Conservation (phyloP, 2,888 invertebrate genomes). For the Lasioglossum morio region DNA sequence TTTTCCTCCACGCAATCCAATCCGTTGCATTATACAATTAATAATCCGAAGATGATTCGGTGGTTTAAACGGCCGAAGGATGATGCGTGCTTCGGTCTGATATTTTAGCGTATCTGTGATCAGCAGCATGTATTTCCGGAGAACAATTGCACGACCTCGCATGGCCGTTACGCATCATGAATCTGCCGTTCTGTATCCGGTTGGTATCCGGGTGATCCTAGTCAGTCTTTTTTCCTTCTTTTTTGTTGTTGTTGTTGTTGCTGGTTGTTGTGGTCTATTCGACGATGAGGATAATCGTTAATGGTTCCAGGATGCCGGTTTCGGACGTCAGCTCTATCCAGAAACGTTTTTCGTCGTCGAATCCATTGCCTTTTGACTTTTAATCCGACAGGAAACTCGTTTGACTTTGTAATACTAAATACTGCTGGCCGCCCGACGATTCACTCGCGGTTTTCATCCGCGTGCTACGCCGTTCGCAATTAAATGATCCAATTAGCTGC, state of each 20-base stretch:
- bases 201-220: constrained; percentile 57
- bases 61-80: constrained; percentile 35
- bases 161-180: constrained; percentile 65
- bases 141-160: constrained; percentile 62
- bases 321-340: not conserved
- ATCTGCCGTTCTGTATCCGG: constrained; percentile 60
- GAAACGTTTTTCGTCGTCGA: not conserved
- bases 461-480: not conserved
- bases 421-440: not conserved
- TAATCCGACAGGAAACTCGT: not conserved
- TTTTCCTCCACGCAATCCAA: not conserved
- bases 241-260: not conserved
- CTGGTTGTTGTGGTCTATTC: not conserved
- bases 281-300: constrained; percentile 36
- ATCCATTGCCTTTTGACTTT: not conserved
- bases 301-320: constrained; percentile 17
- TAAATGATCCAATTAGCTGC: not conserved
- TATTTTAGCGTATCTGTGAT: constrained; percentile 64
- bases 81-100: constrained; percentile 52
- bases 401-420: constrained; percentile 1
- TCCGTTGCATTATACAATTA: constrained; percentile 45
- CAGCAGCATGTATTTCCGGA: constrained; percentile 63
- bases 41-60: constrained; percentile 14
- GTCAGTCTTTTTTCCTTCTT: constrained; percentile 28
- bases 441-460: not conserved